phyloP scores from a whole-genome alignment of 2,888 invertebrate genomes.

The Chymomyza amoena region DNA sequence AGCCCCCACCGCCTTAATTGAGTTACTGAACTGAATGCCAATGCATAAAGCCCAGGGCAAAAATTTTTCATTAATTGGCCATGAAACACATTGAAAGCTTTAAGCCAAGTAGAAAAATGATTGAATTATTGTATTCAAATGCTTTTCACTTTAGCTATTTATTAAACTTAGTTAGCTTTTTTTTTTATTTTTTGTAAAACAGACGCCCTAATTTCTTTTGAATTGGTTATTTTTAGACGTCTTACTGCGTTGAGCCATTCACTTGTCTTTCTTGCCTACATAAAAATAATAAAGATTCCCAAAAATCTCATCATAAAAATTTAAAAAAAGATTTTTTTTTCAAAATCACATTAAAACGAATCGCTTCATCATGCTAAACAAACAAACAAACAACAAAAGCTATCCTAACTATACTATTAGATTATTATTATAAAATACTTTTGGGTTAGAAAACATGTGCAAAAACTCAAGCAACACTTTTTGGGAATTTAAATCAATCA shows the following conservation, averaged over 20 bases:
- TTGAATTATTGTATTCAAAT: background rate
- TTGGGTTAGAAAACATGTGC: background rate
- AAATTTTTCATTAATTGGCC: background rate
- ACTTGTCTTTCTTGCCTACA: background rate
- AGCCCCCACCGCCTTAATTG: background rate
- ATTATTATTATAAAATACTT: background rate
- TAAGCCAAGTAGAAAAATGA: background rate
- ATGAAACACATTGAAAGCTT: background rate
- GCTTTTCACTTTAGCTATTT: background rate
- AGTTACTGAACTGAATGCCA: background rate
- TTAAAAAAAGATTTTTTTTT: background rate
- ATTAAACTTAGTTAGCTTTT: background rate
- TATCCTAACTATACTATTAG: background rate
- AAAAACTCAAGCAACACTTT: slow-evolving; percentile 1
- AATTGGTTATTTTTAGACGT: background rate
- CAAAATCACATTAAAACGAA: background rate
- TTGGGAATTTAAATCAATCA: background rate
- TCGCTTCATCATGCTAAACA: background rate
- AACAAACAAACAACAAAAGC: background rate
- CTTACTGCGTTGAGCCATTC: background rate
- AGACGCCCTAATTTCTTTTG: background rate
- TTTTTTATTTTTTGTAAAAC: background rate
- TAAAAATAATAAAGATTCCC: background rate
- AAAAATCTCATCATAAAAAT: background rate
- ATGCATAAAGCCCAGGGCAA: background rate